phyloP scores from a whole-genome alignment of 1,140 invertebrate species.

The Drosophila sucinea region DNA sequence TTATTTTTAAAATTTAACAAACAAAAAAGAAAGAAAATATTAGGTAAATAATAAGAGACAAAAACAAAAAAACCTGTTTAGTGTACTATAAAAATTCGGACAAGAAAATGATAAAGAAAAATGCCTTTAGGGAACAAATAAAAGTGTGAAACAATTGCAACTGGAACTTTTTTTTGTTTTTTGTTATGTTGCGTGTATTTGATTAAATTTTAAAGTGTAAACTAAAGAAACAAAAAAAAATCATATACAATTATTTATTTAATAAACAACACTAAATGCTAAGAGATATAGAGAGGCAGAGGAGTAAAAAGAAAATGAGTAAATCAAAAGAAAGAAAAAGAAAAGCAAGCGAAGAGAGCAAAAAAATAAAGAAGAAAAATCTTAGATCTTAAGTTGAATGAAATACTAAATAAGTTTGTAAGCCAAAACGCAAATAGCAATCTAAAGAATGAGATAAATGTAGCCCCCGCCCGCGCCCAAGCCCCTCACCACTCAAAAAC shows the following conservation, averaged over 20 bases:
- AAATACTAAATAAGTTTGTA: slow-evolving; percentile 39
- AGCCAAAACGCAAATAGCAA: slow-evolving; percentile 53
- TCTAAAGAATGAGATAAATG: slow-evolving; percentile 8
- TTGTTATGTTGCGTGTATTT: slow-evolving; percentile 29
- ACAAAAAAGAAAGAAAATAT: not conserved
- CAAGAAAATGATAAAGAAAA: slow-evolving; percentile 39
- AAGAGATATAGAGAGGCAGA: not conserved
- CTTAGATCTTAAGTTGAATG: slow-evolving; percentile 2
- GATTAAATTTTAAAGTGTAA: not conserved
- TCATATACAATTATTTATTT: slow-evolving; percentile 15
- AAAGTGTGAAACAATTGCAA: slow-evolving; percentile 37
- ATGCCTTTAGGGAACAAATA: slow-evolving; percentile 78
- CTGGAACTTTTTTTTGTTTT: slow-evolving; percentile 48
- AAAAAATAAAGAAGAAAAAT: not conserved
- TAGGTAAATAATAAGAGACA: not conserved
- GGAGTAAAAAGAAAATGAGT: not conserved
- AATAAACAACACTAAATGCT: slow-evolving; percentile 12
- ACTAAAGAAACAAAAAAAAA: slow-evolving; percentile 18
- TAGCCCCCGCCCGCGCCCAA: not conserved
- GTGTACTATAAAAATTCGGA: not conserved
- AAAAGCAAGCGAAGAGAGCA: slow-evolving; percentile 10
- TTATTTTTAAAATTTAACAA: not conserved
- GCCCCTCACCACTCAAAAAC: not conserved
- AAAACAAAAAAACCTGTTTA: not conserved
- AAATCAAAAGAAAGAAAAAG: slow-evolving; percentile 5